These are phyloP conservation scores for Bombus soroeensis DNA, from an alignment of 1,140 invertebrate genomes.

Conservation along the genomic window DNA sequence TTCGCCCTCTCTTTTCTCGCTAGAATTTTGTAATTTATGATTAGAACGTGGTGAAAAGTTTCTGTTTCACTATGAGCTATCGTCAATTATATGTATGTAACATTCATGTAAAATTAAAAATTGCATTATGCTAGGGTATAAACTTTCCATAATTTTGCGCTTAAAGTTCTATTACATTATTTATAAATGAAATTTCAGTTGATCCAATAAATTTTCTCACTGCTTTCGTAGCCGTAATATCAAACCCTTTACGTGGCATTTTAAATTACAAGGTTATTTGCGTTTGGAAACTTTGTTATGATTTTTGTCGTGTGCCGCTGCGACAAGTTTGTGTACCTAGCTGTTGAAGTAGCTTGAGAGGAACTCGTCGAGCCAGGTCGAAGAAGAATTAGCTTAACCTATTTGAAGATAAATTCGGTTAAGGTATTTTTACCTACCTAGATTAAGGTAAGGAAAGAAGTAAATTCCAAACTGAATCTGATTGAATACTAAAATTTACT, in stretches of 20 bases:
- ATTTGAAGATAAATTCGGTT: conserved; percentile 4
- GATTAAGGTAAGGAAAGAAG: neutral
- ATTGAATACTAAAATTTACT: neutral
- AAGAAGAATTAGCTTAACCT: neutral
- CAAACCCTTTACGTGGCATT: neutral
- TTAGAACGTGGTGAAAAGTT: neutral
- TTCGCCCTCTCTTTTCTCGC: too few species aligned
- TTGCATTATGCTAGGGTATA: too few species aligned
- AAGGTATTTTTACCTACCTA: neutral
- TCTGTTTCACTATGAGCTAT: neutral
- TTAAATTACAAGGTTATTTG: neutral
- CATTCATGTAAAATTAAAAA: neutral
- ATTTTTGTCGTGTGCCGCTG: neutral
- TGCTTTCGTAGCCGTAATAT: neutral
- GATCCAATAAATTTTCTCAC: neutral
- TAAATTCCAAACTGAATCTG: neutral
- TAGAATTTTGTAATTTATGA: neutral
- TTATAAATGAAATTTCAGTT: neutral
- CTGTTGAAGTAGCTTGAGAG: neutral
- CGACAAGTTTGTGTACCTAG: neutral
- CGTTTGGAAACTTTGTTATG: neutral
- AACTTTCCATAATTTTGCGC: neutral
- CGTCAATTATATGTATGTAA: neutral
- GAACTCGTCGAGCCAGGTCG: neutral
- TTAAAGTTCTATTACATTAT: neutral